Percentiles rank a stretch among this genome's conserved stretches.
Evolutionary conservation across 2,113 vertebrate species (phyloP).

Genomic region (Coracopsis vasa): DNA sequence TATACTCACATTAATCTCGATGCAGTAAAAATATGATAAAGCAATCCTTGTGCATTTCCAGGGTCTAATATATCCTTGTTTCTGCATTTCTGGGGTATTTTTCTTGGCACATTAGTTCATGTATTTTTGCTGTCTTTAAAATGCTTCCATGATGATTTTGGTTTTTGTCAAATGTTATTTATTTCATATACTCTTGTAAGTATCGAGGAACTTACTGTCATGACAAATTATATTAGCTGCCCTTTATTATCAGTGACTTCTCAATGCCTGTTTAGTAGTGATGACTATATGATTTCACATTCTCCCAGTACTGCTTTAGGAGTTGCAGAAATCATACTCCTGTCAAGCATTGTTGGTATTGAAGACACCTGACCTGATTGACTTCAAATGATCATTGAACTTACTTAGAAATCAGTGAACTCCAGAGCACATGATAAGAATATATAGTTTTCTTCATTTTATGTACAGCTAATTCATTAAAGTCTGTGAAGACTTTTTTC

Average conservation of each 20-base stretch:
- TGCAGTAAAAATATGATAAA: neutral
- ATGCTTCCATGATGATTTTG: neutral
- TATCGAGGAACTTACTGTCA: neutral
- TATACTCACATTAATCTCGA: neutral
- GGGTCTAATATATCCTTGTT: neutral
- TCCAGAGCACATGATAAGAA: neutral
- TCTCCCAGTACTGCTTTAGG: neutral
- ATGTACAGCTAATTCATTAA: neutral
- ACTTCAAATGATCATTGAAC: neutral
- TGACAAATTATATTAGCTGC: neutral
- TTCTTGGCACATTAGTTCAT: neutral
- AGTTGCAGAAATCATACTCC: neutral
- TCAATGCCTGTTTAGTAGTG: neutral
- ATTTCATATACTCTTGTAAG: neutral
- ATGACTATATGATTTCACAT: neutral
- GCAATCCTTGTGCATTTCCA: neutral
- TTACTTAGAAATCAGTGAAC: neutral
- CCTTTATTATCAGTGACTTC: neutral
- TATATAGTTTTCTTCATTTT: neutral
- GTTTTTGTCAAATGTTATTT: neutral
- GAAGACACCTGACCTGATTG: neutral
- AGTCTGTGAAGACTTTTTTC: conserved; percentile 11
- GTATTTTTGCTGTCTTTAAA: neutral
- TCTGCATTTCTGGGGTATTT: neutral
- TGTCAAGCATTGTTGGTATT: neutral